phyloP scores from a whole-genome alignment of 2,797 vertebrate genomes.

The Hemitrygon akajei region DNA sequence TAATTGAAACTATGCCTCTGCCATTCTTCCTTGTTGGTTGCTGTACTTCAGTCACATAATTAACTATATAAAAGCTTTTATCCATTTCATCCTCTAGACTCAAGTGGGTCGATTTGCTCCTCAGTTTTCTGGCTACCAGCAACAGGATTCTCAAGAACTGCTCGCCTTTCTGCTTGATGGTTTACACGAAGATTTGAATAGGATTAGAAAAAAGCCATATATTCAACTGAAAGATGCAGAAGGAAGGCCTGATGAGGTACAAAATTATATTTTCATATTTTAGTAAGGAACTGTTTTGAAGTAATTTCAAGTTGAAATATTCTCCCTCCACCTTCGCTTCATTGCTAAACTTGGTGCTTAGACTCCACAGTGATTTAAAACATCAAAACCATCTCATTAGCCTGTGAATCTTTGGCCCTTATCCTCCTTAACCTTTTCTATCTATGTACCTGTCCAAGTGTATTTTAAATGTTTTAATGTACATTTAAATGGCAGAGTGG shows the following conservation, averaged over 20 bases:
- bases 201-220: slow-evolving; percentile 96
- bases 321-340: slow-evolving; percentile 2
- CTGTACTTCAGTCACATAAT: not conserved
- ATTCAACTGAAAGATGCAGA: slow-evolving; percentile 93
- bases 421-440: too few relatives aligned
- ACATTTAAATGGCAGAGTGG: too few relatives aligned
- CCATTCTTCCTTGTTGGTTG: not conserved
- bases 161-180: slow-evolving; percentile 95
- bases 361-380: not conserved
- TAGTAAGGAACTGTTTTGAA: slow-evolving; percentile 54
- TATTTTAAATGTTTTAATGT: too few relatives aligned
- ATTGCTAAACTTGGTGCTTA: slow-evolving; percentile 1
- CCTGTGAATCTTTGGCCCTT: not conserved
- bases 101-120: slow-evolving; percentile 95
- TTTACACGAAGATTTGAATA: slow-evolving; percentile 92
- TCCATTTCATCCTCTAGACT: slow-evolving; percentile 59
- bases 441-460: too few relatives aligned
- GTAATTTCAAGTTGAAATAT: slow-evolving; percentile 13
- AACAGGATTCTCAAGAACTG: slow-evolving; percentile 95
- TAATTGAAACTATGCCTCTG: not conserved
- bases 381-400: slow-evolving; percentile 20
- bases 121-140: slow-evolving; percentile 97
- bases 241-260: slow-evolving; percentile 86
- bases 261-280: slow-evolving; percentile 40
- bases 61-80: not conserved